Base-by-base conservation (phyloP, 37 sponge, comb jelly and placozoan species). In the Lycopodina hypogea region DNA sequence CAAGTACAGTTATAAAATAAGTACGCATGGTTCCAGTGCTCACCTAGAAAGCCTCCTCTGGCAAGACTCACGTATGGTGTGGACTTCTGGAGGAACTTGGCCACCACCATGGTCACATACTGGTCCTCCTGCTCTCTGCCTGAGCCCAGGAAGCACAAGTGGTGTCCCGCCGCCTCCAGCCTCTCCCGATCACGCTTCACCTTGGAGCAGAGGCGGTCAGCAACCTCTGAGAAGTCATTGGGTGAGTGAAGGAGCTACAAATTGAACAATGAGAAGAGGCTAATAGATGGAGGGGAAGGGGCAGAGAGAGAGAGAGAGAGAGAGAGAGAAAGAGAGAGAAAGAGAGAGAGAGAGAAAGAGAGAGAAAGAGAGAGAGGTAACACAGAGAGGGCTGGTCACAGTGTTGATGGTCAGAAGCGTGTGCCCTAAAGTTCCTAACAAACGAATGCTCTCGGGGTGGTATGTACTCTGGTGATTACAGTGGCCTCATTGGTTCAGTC, bases 61-160 rank as follows among this genome's bases (percentile, higher is more conserved):
- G 89, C 89, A 67, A 91, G 24, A 30, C 95, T 94, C 68, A 94
- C 76, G 53, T 91, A 88, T 45, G 87, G 87, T 29, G 73, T 75
- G 29, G 76, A 72, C 39, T 82, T 87, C 83, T 93, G 97, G 8
- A 96, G 91, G 88, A 96, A 93, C 74, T 93, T 88, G 26, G 97
- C 92, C 14, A 96, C 85, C 24, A 96, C 92, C 97, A 96, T 96
- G 76, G 93, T 86, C 18, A 91, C 75, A 55, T 86, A 86, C 66
- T 93, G 97, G 86, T 96, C 97, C 71, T 96, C 97, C 66, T 89
- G 83, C 51, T 90, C 92, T 37, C 94, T 58, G 11, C 95, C 95
- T n/a, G 87, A 81, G 56, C 97, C 90, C 57, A 96, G 81, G 74
- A 93, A 96, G 67, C 97, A 96, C 61, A 93, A 69, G 71, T 96